Evolutionary conservation across 1,140 invertebrate genomes (phyloP).

Genomic region (Gonioctena quinquepunctata): DNA sequence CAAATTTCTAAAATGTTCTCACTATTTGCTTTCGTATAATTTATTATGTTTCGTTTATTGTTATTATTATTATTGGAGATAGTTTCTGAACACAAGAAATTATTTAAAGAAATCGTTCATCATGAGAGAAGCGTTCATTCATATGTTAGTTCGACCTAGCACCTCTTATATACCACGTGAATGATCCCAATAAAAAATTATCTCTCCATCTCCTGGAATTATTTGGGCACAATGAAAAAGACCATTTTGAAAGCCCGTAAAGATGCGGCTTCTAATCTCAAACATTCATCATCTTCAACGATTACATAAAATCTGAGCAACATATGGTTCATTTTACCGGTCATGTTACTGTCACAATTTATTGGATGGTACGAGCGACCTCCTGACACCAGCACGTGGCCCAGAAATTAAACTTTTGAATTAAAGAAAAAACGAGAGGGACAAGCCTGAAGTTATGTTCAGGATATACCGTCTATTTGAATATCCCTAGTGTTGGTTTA

Average conservation of each 20-base stretch:
- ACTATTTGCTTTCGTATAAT: too few relatives aligned
- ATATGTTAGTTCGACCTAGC: too few relatives aligned
- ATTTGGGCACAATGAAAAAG: constrained; percentile 16
- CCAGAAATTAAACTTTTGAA: constrained; percentile 38
- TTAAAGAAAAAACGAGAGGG: constrained; percentile 15
- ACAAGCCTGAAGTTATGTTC: not conserved
- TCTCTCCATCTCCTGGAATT: not conserved
- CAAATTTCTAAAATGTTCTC: too few relatives aligned
- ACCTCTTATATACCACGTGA: too few relatives aligned
- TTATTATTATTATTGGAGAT: too few relatives aligned
- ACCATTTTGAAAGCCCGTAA: constrained; percentile 20
- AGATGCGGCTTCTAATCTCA: constrained; percentile 36
- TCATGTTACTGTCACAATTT: constrained; percentile 22
- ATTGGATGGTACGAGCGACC: constrained; percentile 23
- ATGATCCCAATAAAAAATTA: constrained; percentile 4
- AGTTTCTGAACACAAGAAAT: too few relatives aligned
- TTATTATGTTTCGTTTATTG: too few relatives aligned
- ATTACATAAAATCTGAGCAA: constrained; percentile 35
- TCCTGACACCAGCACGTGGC: constrained; percentile 32
- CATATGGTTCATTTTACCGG: constrained; percentile 32
- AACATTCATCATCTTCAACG: constrained; percentile 34
- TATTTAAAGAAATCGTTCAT: too few relatives aligned
- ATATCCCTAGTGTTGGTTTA: too few relatives aligned
- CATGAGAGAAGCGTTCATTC: too few relatives aligned
- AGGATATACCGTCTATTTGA: too few relatives aligned